Base-by-base conservation (phyloP, 2,888 invertebrate genomes). In the Xestia ashworthii region DNA sequence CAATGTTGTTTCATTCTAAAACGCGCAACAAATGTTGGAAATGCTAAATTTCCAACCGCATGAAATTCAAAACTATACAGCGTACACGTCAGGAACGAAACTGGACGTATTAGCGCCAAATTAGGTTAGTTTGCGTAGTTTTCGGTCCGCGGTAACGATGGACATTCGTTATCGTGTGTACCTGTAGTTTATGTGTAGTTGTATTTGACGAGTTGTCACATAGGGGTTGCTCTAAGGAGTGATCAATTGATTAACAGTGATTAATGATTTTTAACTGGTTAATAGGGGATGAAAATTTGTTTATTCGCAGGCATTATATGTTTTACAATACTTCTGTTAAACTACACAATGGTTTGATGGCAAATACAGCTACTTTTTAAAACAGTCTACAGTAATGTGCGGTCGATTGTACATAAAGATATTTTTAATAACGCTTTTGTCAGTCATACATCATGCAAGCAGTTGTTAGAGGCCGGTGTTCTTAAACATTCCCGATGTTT, bases 51-150 rank as follows among this genome's bases (percentile, higher is more conserved):
- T 75, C 12, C n/a, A 58, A 81, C 78, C 78, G 60, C 69, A 66
- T 16, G 32, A 58, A 70, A 67, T 44, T 50, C 22, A 60, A 32
- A 64, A 67, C 55, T 25, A 64, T 32, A 32, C 14, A 44, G n/a
- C n/a, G 16, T 58, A 55, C 5, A 44, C 1, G 66, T 80, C 68
- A 58, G 53, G 4, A 41, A 73, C 32, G 9, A 58, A 83, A 72
- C 70, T 74, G 62, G 32, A 71, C 32, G 64, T 60, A 68, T 81
- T 79, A 78, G 76, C 70, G 60, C 19, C 46, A 77, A 86, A 86
- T 86, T 77, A 75, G 65, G 73, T 66, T 82, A 77, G 79, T 85
- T 78, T 68, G 74, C 76, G 48, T 76, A 78, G 76, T 69, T 86
- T 83, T 83, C 68, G 74, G 65, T 71, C 74, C 66, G 77, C 60